Percentiles rank a stretch among this genome's conserved stretches.
Evolutionary conservation across 1,140 invertebrate species (phyloP).

Genomic region (Nasonia giraulti): DNA sequence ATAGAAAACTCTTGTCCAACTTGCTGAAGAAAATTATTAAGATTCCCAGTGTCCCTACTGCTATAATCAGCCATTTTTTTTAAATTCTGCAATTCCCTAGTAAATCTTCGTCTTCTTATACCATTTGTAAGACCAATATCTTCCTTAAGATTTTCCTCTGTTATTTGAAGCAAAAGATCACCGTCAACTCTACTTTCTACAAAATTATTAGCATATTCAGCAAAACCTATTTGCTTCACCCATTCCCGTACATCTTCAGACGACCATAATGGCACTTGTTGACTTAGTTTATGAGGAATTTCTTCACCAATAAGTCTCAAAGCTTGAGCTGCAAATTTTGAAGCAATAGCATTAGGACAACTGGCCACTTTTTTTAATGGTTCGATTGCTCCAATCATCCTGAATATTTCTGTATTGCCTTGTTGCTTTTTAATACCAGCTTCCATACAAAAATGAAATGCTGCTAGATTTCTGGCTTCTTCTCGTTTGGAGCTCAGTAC

Average conservation of each 20-base stretch:
- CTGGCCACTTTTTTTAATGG: slow-evolving; percentile 97
- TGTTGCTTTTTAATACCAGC: slow-evolving; percentile 98
- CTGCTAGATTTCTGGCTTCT: slow-evolving; percentile 96
- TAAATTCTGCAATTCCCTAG: slow-evolving; percentile 93
- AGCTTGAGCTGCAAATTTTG: slow-evolving; percentile 97
- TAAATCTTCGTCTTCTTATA: slow-evolving; percentile 94
- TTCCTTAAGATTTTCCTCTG: slow-evolving; percentile 91
- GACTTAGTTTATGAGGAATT: slow-evolving; percentile 96
- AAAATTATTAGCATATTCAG: slow-evolving; percentile 88
- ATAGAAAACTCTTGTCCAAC: slow-evolving; percentile 94
- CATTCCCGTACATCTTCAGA: slow-evolving; percentile 97
- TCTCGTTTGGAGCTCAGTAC: slow-evolving; percentile 96
- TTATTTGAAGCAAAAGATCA: slow-evolving; percentile 95
- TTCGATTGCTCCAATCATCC: slow-evolving; percentile 96
- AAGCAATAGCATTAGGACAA: slow-evolving; percentile 97
- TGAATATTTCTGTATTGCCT: slow-evolving; percentile 94
- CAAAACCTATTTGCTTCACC: slow-evolving; percentile 98
- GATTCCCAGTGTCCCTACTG: slow-evolving; percentile 91
- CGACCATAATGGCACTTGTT: slow-evolving; percentile 98
- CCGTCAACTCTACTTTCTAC: slow-evolving; percentile 96
- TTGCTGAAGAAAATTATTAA: slow-evolving; percentile 92
- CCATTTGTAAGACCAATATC: slow-evolving; percentile 96
- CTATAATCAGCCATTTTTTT: slow-evolving; percentile 99
- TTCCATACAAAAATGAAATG: slow-evolving; percentile 99
- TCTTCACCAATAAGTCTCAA: slow-evolving; percentile 96